phyloP scores from a whole-genome alignment of 2,888 invertebrate genomes.

The Orthosia gracilis region DNA sequence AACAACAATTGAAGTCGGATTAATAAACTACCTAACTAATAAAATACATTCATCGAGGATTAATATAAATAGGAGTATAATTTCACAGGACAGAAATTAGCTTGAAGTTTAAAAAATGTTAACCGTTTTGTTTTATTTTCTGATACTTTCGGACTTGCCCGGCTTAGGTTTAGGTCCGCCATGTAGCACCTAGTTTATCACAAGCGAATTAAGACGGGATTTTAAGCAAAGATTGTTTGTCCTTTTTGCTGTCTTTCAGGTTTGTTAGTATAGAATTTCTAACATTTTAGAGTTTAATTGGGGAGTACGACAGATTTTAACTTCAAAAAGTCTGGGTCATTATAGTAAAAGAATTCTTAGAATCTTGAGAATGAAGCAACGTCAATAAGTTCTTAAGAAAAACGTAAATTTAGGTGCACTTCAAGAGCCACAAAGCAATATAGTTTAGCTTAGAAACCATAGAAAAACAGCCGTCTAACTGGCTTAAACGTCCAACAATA shows the following conservation, averaged over 20 bases:
- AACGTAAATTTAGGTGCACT: not conserved
- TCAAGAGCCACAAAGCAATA: slow-evolving; percentile 3
- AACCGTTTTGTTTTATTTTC: slow-evolving; percentile 33
- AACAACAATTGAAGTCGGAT: no score
- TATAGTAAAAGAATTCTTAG: not conserved
- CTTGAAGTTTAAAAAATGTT: slow-evolving; percentile 30
- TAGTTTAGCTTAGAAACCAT: slow-evolving; percentile 17
- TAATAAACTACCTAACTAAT: no score
- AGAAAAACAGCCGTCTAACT: slow-evolving; percentile 4
- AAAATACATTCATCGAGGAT: no score
- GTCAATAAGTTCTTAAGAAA: not conserved
- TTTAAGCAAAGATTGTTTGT: slow-evolving; percentile 6
- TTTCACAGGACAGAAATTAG: slow-evolving; percentile 32
- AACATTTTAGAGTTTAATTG: not conserved
- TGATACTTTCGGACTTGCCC: slow-evolving; percentile 23
- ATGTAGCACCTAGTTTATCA: slow-evolving; percentile 57
- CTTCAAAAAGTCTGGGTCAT: slow-evolving; percentile 1
- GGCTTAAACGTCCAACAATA: slow-evolving; percentile 17
- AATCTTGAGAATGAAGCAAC: not conserved
- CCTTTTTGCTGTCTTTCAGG: not conserved
- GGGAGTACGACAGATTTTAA: not conserved
- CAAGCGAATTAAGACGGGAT: slow-evolving; percentile 42
- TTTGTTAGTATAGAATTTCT: not conserved
- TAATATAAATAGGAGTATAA: slow-evolving; percentile 11
- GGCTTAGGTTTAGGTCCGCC: slow-evolving; percentile 39